Base-by-base conservation (phyloP, 2,797 vertebrate species). In the Parauchenoglanis ngamensis region DNA sequence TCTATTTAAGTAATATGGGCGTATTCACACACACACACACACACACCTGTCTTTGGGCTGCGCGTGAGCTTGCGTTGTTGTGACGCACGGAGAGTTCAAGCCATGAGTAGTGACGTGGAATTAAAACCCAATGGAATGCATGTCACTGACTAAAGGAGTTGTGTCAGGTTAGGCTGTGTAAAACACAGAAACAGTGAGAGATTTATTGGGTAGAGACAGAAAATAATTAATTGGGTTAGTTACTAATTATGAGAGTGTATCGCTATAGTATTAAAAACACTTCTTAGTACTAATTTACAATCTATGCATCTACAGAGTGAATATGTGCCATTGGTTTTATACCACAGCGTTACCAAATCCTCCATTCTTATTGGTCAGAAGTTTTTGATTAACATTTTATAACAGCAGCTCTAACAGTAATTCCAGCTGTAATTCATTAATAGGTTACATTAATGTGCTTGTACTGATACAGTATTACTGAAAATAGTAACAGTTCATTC, bases 21-120 rank as follows among this genome's bases (percentile, higher is more conserved):
- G 67, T 81, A 78, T 79, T 65, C 78, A 72, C 86, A 87, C 70
- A 78, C 79, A 84, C 67, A 70, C 73, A 87, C 61, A 78, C 79
- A 84, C 67, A 70, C 73, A 68, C 80, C 63, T 65, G 44, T n/a
- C n/a, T 59, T 44, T 28, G 44, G 21, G 52, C 25, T 86, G 77
- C 0, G 65, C 28, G 25, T 80, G 75, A 57, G 56, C 75, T 65
- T 49, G 17, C 79, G 59, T 49, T 10, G 15, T 49, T 79, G 31
- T 86, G 85, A 86, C 85, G 76, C 77, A 80, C 17, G 11, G 31
- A 59, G 52, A 67, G 7, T 67, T 75, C 19, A 77, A 52, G 52
- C 21, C 28, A 35, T 31, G 75, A 78, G n/a, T 54, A n/a, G 19
- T 54, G 28, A 65, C 21, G 75, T 86, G 75, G 31, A 15, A 56